These are phyloP conservation scores for Agrenia bidenticulata DNA, from an alignment of 2,888 invertebrate species.

Conservation along the genomic window DNA sequence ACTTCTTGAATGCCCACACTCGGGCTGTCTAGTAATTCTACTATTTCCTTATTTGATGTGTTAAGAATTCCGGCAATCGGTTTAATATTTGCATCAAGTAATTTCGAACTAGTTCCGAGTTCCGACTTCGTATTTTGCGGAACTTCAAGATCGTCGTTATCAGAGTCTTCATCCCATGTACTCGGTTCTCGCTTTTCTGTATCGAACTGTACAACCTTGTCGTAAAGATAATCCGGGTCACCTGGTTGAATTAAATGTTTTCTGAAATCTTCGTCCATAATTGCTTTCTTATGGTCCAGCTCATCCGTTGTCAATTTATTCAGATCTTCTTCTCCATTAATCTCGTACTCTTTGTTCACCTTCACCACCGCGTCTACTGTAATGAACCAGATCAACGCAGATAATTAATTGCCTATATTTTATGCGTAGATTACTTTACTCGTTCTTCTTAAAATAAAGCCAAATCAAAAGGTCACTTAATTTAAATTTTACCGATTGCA, in stretches of 20 bases:
- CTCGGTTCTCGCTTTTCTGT: conserved; percentile 54
- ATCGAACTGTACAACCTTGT: conserved; percentile 58
- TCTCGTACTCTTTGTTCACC: conserved; percentile 55
- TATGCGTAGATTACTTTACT: too few species aligned
- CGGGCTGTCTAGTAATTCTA: too few species aligned
- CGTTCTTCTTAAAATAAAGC: too few species aligned
- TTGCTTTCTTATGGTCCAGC: conserved; percentile 58
- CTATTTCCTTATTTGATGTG: too few species aligned
- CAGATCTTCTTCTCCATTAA: conserved; percentile 59
- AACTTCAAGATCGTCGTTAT: conserved; percentile 26
- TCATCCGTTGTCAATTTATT: conserved; percentile 58
- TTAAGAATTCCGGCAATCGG: too few species aligned
- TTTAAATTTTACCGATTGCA: conserved; percentile 27
- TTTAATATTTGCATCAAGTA: too few species aligned
- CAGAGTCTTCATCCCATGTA: conserved; percentile 57
- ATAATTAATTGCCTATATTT: too few species aligned
- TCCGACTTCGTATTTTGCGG: too few species aligned
- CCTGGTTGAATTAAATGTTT: conserved; percentile 57
- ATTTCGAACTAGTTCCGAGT: too few species aligned
- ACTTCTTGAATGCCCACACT: too few species aligned
- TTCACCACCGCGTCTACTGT: conserved; percentile 56
- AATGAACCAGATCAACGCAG: too few species aligned
- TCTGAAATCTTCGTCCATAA: conserved; percentile 59
- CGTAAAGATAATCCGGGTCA: conserved; percentile 59
- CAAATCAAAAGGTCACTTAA: too few species aligned